Base-by-base conservation (phyloP, 2,113 vertebrate species). In the Rattus norvegicus region DNA sequence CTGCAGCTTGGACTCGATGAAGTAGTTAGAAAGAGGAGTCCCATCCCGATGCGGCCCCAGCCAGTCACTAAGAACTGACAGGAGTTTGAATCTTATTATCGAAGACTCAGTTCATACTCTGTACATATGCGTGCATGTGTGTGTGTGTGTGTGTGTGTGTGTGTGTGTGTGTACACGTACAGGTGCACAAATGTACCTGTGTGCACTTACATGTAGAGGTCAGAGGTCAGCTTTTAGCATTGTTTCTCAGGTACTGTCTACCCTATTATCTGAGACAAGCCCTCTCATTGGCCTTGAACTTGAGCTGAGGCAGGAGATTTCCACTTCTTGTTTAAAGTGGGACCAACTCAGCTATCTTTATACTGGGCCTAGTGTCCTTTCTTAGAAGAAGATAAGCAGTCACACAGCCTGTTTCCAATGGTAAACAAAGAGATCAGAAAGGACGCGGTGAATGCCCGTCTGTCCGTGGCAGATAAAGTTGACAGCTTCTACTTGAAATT, bases 11-110 rank as follows among this genome's bases (percentile, higher is more conserved):
- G 77, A 39, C 73, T 99, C 98, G 17, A 85, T 97, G 94, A 99
- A 97, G 87, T 99, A 99, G 49, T 94, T 75, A 70, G 97, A 97
- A 0, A 98, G 98, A 0, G 98, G 99, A 8, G 61, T 79, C 24
- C 33, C 75, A 10, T 67, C 93, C 63, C 10, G 75, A 19, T 3
- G 80, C 2, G 17, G 83, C 67, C 92, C 96, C 97, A 79, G 98
- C 99, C 99, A 99, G 84, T 99, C 99, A 81, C 99, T 98, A n/a
- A 99, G 96, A 96, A 99, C 99, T 99, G 93, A 91, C 56, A 89
- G 39, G 0, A 73, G 70, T 96, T 92, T 63, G 47, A 76, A 72
- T 52, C 52, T 96, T 83, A 96, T 65, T 81, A 85, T 69, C 20
- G 47, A 11, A 85, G 81, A 67, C 33, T 67, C n/a, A 39, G 72